phyloP scores from a whole-genome alignment of 2,888 invertebrate genomes.

The Neoascia interrupta region DNA sequence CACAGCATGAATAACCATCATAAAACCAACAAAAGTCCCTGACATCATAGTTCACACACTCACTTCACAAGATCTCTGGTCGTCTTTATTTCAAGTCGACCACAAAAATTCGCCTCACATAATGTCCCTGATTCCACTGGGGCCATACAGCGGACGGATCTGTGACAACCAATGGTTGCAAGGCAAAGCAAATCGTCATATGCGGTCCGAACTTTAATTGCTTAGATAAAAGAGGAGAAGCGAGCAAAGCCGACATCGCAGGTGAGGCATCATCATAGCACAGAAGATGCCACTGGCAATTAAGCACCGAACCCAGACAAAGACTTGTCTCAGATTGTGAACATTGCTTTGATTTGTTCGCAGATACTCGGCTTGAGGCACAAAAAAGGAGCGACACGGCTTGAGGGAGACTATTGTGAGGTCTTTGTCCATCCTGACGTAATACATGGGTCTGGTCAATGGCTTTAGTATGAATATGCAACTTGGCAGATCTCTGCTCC shows the following conservation, averaged over 20 bases:
- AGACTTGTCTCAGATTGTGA: slow-evolving; percentile 18
- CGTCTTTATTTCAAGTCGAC: slow-evolving; percentile 11
- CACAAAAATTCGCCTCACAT: slow-evolving; percentile 53
- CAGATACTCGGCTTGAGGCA: slow-evolving; percentile 23
- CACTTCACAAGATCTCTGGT: slow-evolving; percentile 8
- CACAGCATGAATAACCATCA: slow-evolving; percentile 12
- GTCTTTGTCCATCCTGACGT: not conserved
- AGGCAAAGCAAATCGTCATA: slow-evolving; percentile 15
- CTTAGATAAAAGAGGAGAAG: slow-evolving; percentile 2
- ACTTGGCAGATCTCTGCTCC: not conserved
- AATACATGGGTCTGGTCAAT: not conserved
- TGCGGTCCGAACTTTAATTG: slow-evolving; percentile 31
- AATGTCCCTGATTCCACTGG: slow-evolving; percentile 48
- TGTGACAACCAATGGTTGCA: too few species aligned
- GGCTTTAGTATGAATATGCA: not conserved
- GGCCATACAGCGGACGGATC: slow-evolving; percentile 29
- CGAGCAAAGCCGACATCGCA: slow-evolving; percentile 4
- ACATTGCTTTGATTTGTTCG: slow-evolving; percentile 39
- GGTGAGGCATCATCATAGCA: too few species aligned
- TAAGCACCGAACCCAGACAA: slow-evolving; percentile 35
- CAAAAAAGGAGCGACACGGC: slow-evolving; percentile 28
- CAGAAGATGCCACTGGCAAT: slow-evolving; percentile 47
- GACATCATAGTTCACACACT: slow-evolving; percentile 53
- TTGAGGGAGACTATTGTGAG: not conserved
- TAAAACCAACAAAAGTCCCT: slow-evolving; percentile 41